phyloP scores from a whole-genome alignment of 2,113 vertebrate species.

The Chloropsis cyanopogon region DNA sequence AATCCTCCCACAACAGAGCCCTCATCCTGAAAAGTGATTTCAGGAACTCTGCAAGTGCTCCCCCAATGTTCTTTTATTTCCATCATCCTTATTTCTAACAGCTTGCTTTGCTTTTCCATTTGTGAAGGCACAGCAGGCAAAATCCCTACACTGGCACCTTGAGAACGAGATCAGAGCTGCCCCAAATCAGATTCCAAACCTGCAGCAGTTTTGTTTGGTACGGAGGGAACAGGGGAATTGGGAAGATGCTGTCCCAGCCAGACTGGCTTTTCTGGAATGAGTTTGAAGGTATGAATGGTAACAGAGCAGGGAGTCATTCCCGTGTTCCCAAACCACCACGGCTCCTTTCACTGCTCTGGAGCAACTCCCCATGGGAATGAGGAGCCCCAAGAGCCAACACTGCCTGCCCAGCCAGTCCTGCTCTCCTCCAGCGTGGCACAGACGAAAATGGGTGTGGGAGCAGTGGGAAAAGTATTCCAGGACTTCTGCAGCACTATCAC shows the following conservation, averaged over 20 bases:
- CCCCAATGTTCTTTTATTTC: background rate
- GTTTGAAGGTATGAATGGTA: background rate
- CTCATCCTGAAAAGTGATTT: background rate
- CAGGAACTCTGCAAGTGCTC: background rate
- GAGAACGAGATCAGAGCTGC: background rate
- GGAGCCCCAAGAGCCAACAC: background rate
- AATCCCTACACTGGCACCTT: background rate
- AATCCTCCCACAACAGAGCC: background rate
- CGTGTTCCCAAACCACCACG: background rate
- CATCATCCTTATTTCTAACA: background rate
- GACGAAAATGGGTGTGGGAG: background rate
- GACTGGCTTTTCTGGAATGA: background rate
- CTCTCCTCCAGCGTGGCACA: background rate
- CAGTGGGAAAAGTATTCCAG: background rate
- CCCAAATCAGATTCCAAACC: background rate
- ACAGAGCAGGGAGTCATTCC: background rate
- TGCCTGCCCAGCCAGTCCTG: background rate
- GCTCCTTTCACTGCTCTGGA: background rate
- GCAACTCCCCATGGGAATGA: background rate
- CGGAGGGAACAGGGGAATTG: background rate
- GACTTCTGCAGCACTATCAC: background rate
- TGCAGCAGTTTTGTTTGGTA: background rate
- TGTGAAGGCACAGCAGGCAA: background rate
- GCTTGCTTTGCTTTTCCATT: background rate
- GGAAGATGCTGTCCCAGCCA: background rate